Base-by-base conservation (phyloP, 2,888 invertebrate species). In the Nesidiocoris tenuis region DNA sequence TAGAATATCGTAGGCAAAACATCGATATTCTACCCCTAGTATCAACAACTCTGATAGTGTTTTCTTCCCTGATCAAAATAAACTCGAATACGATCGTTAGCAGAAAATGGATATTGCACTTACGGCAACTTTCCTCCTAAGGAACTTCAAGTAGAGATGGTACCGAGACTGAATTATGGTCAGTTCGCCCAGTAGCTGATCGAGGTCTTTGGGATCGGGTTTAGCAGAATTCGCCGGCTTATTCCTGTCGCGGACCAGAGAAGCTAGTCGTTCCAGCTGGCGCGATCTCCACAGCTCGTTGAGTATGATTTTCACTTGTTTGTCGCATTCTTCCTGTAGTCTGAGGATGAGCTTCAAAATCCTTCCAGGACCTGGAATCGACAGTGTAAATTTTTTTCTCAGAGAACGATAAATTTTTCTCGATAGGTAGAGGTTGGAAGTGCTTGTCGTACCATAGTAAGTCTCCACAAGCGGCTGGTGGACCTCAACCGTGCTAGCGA, bases 391-490 rank as follows among this genome's bases (percentile, higher is more conserved):
- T n/a, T n/a, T n/a, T n/a, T n/a, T n/a, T n/a, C n/a, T n/a, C n/a
- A n/a, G n/a, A n/a, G n/a, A n/a, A n/a, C n/a, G n/a, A n/a, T n/a
- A n/a, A n/a, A n/a, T n/a, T n/a, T n/a, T n/a, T n/a, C n/a, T n/a
- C n/a, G n/a, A n/a, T n/a, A n/a, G n/a, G n/a, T n/a, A n/a, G n/a
- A n/a, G n/a, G n/a, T n/a, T n/a, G n/a, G n/a, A n/a, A n/a, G n/a
- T n/a, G n/a, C n/a, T n/a, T n/a, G n/a, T n/a, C n/a, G n/a, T n/a
- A 81, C 94, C 95, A 84, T 95, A 96, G 83, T 91, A 94, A 0
- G 92, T 92, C 83, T 96, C 95, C 25, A 96, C 90, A 24, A 95
- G 87, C 0, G 95, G 94, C 81, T 95, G 94, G 84, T 95, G 93
- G 2, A 92, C 89, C 84, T 96, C 95, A 24, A 96, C 87, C 5